phyloP scores from a whole-genome alignment of 2,113 vertebrate genomes.

The Ciconia maguari region DNA sequence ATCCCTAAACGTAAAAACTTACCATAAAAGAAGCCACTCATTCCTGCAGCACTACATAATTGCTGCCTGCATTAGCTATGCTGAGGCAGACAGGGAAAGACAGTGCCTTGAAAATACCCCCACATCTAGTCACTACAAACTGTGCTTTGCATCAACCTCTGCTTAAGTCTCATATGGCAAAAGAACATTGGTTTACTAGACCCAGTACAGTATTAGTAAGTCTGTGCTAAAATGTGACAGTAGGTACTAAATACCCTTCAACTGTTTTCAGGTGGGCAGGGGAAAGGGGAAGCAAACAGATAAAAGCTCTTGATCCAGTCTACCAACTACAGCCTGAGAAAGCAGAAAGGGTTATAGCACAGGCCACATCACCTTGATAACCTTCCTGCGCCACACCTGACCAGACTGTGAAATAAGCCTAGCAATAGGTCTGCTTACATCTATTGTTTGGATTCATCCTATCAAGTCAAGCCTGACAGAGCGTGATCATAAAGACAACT shows the following conservation, averaged over 20 bases:
- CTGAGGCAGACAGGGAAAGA: not conserved
- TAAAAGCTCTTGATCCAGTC: not conserved
- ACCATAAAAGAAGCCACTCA: not conserved
- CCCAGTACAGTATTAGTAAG: not conserved
- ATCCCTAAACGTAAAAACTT: not conserved
- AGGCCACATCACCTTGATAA: not conserved
- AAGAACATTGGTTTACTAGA: not conserved
- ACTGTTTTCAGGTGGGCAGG: not conserved
- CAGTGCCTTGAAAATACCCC: not conserved
- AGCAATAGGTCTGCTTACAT: not conserved
- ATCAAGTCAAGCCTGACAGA: not conserved
- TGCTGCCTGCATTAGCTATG: not conserved
- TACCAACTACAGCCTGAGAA: not conserved
- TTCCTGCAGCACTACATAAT: not conserved
- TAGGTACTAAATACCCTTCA: not conserved
- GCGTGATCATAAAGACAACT: not conserved
- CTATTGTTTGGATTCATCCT: not conserved
- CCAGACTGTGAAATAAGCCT: not conserved
- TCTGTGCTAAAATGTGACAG: not conserved
- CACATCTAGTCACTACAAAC: not conserved
- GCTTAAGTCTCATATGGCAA: not conserved
- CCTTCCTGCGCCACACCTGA: not conserved
- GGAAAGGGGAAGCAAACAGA: not conserved
- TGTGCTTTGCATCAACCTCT: not conserved
- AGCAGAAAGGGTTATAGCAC: not conserved